These are phyloP conservation scores for Diploscapter pachys DNA, from an alignment of 1,140 invertebrate species.

Conservation along the genomic window DNA sequence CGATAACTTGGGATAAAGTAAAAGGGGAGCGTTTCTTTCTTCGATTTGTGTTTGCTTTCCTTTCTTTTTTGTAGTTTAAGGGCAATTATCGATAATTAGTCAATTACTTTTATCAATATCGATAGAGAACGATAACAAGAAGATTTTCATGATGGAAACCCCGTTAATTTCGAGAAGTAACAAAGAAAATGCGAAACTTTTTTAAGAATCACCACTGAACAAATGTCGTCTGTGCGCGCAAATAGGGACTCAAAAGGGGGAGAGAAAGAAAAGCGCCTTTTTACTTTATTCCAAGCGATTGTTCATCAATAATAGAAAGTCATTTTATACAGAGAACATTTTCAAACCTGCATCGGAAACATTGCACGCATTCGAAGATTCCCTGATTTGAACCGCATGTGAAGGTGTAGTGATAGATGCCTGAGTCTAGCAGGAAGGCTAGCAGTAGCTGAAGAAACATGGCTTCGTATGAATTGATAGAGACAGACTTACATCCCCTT, in stretches of 20 bases:
- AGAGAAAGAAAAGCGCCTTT: neutral
- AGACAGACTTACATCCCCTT: constrained; percentile 12
- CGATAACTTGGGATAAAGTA: no score
- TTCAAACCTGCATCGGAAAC: constrained; percentile 27
- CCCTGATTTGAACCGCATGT: neutral
- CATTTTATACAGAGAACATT: neutral
- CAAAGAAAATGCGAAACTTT: neutral
- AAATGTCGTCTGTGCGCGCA: neutral
- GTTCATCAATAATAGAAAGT: neutral
- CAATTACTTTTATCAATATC: no score
- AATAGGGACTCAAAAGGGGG: no score
- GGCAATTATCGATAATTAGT: no score
- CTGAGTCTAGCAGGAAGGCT: constrained; percentile 25
- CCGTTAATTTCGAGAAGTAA: neutral
- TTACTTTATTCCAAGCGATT: neutral
- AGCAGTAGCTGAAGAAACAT: constrained; percentile 20
- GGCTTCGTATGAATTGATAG: no score
- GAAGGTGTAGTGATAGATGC: constrained; percentile 25
- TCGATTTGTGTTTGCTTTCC: no score
- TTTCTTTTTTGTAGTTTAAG: no score
- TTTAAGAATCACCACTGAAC: neutral
- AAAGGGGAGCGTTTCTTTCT: no score
- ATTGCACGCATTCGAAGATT: constrained; percentile 22
- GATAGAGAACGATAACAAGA: no score
- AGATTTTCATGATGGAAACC: no score